Evolutionary conservation across 1,140 invertebrate species (phyloP).

Genomic region (Bursaphelenchus mucronatus): DNA sequence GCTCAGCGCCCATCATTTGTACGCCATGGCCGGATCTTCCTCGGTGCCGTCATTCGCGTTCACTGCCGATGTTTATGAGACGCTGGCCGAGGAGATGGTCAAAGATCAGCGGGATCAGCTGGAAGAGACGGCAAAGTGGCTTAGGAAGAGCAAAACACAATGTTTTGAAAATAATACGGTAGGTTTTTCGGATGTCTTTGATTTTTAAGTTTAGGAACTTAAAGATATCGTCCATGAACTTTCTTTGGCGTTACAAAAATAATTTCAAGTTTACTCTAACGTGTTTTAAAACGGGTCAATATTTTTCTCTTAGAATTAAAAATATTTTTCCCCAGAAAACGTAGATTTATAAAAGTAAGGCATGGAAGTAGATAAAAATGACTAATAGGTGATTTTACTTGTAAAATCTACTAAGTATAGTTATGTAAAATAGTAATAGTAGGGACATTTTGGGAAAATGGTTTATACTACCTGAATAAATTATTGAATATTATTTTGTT

Average conservation of each 20-base stretch:
- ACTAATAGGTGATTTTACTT: background rate
- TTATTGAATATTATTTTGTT: too few species aligned
- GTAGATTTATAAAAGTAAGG: too few species aligned
- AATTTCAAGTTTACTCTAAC: background rate
- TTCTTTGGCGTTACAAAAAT: background rate
- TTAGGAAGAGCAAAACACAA: constrained; percentile 15
- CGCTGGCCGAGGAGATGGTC: background rate
- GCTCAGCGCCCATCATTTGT: background rate
- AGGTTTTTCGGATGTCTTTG: constrained; percentile 3
- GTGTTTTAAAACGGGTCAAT: background rate
- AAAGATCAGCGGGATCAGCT: constrained; percentile 5
- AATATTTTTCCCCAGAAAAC: too few species aligned
- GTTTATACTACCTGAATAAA: too few species aligned
- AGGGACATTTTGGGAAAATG: too few species aligned
- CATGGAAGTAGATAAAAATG: background rate
- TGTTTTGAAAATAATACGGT: constrained; percentile 2
- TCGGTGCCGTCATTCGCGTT: constrained; percentile 14
- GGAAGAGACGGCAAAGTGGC: constrained; percentile 17
- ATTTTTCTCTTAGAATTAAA: constrained; percentile 1
- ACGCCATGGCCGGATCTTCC: constrained; percentile 12
- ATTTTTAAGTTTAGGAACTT: background rate
- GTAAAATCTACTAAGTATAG: too few species aligned
- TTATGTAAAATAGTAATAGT: too few species aligned
- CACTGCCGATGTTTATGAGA: background rate
- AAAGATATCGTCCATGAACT: too few species aligned